These are phyloP conservation scores for Muntiacus muntjak DNA, from an alignment of 2,113 vertebrate genomes.

Conservation along the genomic window DNA sequence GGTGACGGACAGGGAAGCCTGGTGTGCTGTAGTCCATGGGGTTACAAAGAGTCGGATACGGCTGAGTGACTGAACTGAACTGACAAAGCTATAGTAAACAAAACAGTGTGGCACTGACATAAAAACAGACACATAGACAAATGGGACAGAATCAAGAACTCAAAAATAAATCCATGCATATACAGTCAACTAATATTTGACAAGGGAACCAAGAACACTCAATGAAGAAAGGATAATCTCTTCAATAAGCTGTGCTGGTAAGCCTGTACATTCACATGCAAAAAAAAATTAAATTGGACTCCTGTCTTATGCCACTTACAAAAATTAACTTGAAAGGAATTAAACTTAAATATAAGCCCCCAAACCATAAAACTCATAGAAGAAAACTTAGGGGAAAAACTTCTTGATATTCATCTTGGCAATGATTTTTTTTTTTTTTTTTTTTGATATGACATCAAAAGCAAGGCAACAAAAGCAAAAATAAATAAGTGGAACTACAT, in stretches of 20 bases:
- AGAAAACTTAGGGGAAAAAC: background rate
- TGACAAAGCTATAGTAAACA: background rate
- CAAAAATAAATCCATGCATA: background rate
- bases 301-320: background rate
- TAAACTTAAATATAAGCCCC: background rate
- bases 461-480: background rate
- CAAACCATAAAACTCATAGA: background rate
- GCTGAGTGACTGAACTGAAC: background rate
- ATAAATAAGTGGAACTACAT: background rate
- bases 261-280: background rate
- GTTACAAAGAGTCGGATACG: background rate
- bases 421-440: background rate
- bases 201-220: background rate
- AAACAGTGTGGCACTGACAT: background rate
- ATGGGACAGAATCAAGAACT: background rate
- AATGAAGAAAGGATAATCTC: background rate
- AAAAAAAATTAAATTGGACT: background rate
- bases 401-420: background rate
- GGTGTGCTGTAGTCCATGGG: background rate
- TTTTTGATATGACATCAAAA: background rate
- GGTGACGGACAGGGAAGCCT: background rate
- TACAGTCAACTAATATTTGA: background rate
- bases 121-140: background rate
- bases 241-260: background rate
- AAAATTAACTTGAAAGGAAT: background rate